Evolutionary conservation across 2,888 invertebrate genomes (phyloP).

Genomic region (Drosophila infuscata): DNA sequence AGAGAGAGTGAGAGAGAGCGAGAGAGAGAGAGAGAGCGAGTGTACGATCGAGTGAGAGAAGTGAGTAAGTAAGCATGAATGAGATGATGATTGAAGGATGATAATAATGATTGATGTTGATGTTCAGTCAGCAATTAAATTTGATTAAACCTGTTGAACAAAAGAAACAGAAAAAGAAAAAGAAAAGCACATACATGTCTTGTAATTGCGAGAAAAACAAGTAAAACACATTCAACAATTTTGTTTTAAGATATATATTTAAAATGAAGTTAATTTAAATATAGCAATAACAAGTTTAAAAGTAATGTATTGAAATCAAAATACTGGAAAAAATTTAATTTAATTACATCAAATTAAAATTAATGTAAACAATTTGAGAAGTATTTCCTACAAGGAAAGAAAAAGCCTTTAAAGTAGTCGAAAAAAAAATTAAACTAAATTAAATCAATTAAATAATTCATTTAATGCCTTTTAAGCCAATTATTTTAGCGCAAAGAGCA

Average conservation of each 20-base stretch:
- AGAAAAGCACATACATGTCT: slow-evolving; percentile 35
- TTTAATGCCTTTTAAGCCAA: slow-evolving; percentile 65
- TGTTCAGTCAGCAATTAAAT: slow-evolving; percentile 17
- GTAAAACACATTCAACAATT: slow-evolving; percentile 79
- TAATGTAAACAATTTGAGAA: slow-evolving; percentile 71
- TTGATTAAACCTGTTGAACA: slow-evolving; percentile 26
- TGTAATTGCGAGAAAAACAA: slow-evolving; percentile 54
- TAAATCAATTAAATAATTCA: slow-evolving; percentile 52
- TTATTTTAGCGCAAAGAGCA: slow-evolving; percentile 50
- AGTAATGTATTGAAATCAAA: slow-evolving; percentile 32
- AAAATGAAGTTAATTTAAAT: slow-evolving; percentile 66
- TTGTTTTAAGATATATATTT: slow-evolving; percentile 79
- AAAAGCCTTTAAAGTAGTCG: slow-evolving; percentile 81
- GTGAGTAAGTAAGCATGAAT: slow-evolving; percentile 39
- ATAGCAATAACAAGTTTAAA: slow-evolving; percentile 42
- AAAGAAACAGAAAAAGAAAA: slow-evolving; percentile 20
- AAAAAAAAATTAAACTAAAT: slow-evolving; percentile 53
- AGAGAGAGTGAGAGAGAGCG: slow-evolving; percentile 27
- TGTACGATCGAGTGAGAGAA: slow-evolving; percentile 28
- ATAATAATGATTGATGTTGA: slow-evolving; percentile 14
- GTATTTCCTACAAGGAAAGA: slow-evolving; percentile 83
- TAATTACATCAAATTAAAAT: slow-evolving; percentile 47
- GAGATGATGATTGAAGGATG: slow-evolving; percentile 46
- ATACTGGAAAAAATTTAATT: slow-evolving; percentile 39
- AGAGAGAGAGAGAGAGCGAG: slow-evolving; percentile 34